These are phyloP conservation scores for Diarsia dahlii DNA, from an alignment of 2,888 invertebrate species.

Conservation along the genomic window DNA sequence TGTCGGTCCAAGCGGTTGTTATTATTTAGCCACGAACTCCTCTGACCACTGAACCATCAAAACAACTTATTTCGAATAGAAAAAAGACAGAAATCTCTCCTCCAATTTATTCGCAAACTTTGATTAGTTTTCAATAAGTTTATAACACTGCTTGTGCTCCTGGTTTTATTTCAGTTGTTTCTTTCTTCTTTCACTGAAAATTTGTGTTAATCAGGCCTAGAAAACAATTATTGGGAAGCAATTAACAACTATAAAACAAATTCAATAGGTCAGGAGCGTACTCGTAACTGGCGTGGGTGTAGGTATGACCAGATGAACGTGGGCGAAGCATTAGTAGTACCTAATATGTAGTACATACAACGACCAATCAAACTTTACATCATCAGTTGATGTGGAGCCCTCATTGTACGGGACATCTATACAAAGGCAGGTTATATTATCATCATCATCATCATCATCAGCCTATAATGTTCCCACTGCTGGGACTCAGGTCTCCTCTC, in stretches of 20 bases:
- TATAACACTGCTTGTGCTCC: background rate
- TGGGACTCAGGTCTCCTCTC: no score
- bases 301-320: background rate
- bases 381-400: no score
- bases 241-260: background rate
- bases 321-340: background rate
- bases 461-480: no score
- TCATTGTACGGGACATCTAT: no score
- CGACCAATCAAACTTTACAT: no score
- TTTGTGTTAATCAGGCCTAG: background rate
- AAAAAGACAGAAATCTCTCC: background rate
- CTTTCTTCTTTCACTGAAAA: background rate
- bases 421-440: no score
- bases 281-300: background rate
- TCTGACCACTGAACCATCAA: background rate
- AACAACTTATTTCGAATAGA: background rate
- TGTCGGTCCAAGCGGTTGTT: no score
- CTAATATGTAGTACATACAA: no score
- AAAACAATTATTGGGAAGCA: background rate
- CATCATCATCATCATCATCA: no score
- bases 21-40: no score
- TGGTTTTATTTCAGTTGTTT: constrained; percentile 9
- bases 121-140: background rate
- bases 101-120: background rate
- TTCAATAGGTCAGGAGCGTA: background rate